Percentiles rank a stretch among this genome's conserved stretches.
Conservation (phyloP, 2,113 vertebrate species). For the Xyliphius kryptos region DNA sequence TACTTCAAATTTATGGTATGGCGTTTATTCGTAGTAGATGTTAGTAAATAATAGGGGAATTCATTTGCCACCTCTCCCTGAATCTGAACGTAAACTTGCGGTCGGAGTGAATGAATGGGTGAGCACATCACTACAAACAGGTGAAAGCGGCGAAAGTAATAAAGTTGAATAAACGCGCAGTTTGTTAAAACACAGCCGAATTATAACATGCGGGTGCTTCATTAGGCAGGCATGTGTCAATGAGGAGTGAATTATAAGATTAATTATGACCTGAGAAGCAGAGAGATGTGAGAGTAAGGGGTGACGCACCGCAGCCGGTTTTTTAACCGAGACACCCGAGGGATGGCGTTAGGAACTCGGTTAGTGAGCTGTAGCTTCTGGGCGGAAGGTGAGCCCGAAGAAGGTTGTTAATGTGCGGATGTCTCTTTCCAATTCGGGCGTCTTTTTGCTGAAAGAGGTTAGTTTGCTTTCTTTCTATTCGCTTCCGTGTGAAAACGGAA, state of each 20-base stretch:
- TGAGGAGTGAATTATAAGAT: background rate
- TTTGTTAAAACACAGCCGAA: background rate
- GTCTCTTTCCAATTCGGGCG: slow-evolving; percentile 68
- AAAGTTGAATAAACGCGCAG: background rate
- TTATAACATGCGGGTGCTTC: too few relatives aligned
- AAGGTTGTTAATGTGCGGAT: slow-evolving; percentile 50
- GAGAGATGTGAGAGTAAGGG: background rate
- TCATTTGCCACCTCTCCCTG: background rate
- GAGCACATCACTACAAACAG: background rate
- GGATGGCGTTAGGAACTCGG: too few relatives aligned
- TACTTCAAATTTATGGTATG: too few relatives aligned
- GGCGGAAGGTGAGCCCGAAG: background rate
- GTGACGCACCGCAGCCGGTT: background rate
- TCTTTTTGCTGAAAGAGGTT: slow-evolving; percentile 69
- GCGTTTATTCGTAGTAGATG: background rate
- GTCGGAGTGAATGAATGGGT: background rate
- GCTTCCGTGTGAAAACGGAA: background rate
- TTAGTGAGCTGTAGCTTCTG: background rate
- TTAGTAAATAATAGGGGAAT: background rate
- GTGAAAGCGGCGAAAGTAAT: background rate
- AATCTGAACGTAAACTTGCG: background rate
- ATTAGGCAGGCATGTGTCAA: too few relatives aligned
- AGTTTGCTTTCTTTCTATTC: slow-evolving; percentile 33
- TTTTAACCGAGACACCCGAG: too few relatives aligned
- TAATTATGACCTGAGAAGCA: background rate